phyloP scores from a whole-genome alignment of 2,797 vertebrate genomes.

The Denticeps clupeoides region DNA sequence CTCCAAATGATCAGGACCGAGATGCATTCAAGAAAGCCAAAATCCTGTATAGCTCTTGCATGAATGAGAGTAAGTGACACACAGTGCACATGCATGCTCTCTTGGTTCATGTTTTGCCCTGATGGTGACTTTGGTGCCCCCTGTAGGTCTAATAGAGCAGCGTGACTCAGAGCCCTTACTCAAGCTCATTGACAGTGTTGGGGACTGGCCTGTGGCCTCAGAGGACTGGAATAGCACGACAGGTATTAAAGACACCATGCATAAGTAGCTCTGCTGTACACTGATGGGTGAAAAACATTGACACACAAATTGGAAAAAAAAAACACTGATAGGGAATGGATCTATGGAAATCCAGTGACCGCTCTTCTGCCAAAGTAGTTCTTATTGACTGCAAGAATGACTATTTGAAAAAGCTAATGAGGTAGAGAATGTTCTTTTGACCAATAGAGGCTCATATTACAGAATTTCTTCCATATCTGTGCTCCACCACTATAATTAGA shows the following conservation, averaged over 20 bases:
- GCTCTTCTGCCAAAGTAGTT: no score
- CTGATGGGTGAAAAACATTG: slow-evolving; percentile 21
- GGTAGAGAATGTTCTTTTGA: no score
- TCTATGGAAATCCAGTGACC: slow-evolving; percentile 12
- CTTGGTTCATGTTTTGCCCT: neutral
- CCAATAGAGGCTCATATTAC: no score
- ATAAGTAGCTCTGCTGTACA: slow-evolving; percentile 13
- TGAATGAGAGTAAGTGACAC: slow-evolving; percentile 81
- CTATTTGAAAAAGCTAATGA: no score
- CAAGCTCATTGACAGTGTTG: slow-evolving; percentile 63
- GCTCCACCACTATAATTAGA: no score
- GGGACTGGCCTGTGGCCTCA: slow-evolving; percentile 85
- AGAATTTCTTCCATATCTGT: no score
- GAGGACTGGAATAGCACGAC: slow-evolving; percentile 69
- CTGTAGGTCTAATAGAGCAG: slow-evolving; percentile 78
- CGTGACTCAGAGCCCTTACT: slow-evolving; percentile 79
- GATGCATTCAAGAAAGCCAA: slow-evolving; percentile 86
- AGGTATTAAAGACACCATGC: no score
- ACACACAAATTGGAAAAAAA: slow-evolving; percentile 10
- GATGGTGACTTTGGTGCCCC: slow-evolving; percentile 9
- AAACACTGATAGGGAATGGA: slow-evolving; percentile 22
- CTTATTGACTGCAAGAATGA: no score
- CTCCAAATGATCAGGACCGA: slow-evolving; percentile 59
- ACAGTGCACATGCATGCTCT: neutral
- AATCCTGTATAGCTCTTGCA: slow-evolving; percentile 83